Evolutionary conservation across 2,888 invertebrate species (phyloP), one percentile per base, ranked within the genome.

Genomic region (Metellina segmentata): DNA sequence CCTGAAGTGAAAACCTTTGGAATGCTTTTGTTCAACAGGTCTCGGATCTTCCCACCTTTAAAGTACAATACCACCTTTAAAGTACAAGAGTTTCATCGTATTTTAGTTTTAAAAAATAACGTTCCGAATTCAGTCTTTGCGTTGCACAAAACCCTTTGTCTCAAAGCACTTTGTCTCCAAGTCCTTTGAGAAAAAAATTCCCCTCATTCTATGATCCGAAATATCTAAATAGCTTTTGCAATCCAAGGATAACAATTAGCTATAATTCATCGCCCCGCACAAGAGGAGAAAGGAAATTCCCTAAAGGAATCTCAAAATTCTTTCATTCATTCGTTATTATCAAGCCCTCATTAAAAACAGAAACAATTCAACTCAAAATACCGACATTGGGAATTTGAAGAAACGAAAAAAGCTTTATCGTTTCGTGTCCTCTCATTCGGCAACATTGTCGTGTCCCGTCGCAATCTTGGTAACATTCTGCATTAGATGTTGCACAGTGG

Each of bases 401-500:
- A 53, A 48, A 7, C 4, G 52, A 77, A 51, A 19, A 61, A 61
- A 16, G 49, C 16, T 79, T 16, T 61, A 69, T 69, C 61, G 34
- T 61, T 77, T 34, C 2, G 11, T 34, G 48, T 79, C 48, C 77
- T 77, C 77, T n/a, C 34, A 61, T 61, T 61, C 11, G 5, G 61
- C 16, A 16, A 61, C 61, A 61, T 61, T 61, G 61, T 61, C 61
- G 16, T 61, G 5, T 61, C 11, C 9, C 61, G 61, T 11, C 61
- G 61, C 61, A 61, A 79, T 79, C 79, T 79, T 61, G 70, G 61
- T 34, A 20, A 81, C 81, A 61, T 81, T 81, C 81, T 81, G 71
- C n/a, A 34, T 48, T 53, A 85, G 52, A 85, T 85, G 49, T 85
- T 74, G 51, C 75, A 78, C 71, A 89, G 85, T 85, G 20, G 79